These are phyloP conservation scores for Acanthopleura granulata DNA, from an alignment of 2,888 invertebrate species.

Conservation along the genomic window DNA sequence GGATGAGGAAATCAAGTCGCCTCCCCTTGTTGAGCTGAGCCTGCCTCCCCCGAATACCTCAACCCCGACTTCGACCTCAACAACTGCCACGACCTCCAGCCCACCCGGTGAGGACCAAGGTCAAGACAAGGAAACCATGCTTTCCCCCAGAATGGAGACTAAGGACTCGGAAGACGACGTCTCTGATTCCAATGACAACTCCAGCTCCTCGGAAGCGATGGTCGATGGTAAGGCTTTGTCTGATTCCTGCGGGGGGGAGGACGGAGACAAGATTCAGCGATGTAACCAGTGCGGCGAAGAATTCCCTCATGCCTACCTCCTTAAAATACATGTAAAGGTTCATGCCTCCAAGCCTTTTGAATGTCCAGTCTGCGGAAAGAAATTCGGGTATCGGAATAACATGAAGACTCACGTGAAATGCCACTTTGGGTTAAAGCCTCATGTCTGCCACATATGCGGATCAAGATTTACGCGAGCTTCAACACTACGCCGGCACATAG, in stretches of 20 bases:
- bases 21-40: not conserved
- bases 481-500: slow-evolving; percentile 52
- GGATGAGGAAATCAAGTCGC: slow-evolving; percentile 1
- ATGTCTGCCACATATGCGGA: slow-evolving; percentile 59
- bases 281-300: slow-evolving; percentile 57
- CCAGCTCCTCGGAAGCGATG: slow-evolving; percentile 21
- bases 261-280: slow-evolving; percentile 43
- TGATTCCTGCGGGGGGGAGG: not conserved
- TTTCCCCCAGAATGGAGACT: not conserved
- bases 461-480: slow-evolving; percentile 62
- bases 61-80: not conserved
- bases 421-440: slow-evolving; percentile 60
- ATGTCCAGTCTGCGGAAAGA: slow-evolving; percentile 58
- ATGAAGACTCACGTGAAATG: slow-evolving; percentile 64
- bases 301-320: slow-evolving; percentile 53
- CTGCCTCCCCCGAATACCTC: not conserved
- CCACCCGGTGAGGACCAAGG: not conserved
- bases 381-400: slow-evolving; percentile 64
- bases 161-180: not conserved
- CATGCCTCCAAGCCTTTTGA: slow-evolving; percentile 62
- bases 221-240: not conserved
- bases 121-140: not conserved
- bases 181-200: slow-evolving; percentile 30
- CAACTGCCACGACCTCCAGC: slow-evolving; percentile 7
- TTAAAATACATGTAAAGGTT: slow-evolving; percentile 53